These are phyloP conservation scores for Passer montanus DNA, from an alignment of 2,113 vertebrate genomes.

Conservation along the genomic window DNA sequence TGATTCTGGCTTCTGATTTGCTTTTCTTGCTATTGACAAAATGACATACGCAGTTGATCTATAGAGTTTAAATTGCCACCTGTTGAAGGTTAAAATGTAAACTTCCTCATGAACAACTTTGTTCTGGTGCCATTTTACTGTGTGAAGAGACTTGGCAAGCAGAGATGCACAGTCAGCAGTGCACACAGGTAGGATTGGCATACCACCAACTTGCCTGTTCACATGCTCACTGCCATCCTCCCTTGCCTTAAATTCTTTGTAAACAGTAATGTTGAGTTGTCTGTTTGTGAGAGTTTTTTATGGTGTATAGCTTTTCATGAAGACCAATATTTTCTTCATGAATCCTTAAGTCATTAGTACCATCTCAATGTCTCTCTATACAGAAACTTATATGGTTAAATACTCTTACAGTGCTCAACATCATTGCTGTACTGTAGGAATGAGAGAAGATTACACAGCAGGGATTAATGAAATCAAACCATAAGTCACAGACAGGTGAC, in stretches of 20 bases:
- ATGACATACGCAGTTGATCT: not conserved
- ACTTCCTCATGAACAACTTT: not conserved
- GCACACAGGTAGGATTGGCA: not conserved
- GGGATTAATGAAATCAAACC: not conserved
- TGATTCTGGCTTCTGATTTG: not conserved
- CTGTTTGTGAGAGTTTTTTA: not conserved
- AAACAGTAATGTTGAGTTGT: not conserved
- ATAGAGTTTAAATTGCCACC: not conserved
- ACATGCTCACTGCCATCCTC: not conserved
- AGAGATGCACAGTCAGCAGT: not conserved
- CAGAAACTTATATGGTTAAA: not conserved
- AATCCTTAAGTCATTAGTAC: not conserved
- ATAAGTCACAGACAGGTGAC: not conserved
- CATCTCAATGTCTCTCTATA: not conserved
- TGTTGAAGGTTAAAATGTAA: not conserved
- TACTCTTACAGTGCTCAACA: not conserved
- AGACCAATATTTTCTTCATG: not conserved
- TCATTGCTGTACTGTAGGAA: not conserved
- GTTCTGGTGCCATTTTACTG: not conserved
- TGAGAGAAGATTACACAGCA: not conserved
- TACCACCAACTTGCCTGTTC: not conserved
- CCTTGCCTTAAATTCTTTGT: not conserved
- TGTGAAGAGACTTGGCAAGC: not conserved
- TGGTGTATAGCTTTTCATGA: not conserved
- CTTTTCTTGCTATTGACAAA: not conserved